Base-by-base conservation (phyloP, 1,140 invertebrate species). In the Heliconius hewitsoni region DNA sequence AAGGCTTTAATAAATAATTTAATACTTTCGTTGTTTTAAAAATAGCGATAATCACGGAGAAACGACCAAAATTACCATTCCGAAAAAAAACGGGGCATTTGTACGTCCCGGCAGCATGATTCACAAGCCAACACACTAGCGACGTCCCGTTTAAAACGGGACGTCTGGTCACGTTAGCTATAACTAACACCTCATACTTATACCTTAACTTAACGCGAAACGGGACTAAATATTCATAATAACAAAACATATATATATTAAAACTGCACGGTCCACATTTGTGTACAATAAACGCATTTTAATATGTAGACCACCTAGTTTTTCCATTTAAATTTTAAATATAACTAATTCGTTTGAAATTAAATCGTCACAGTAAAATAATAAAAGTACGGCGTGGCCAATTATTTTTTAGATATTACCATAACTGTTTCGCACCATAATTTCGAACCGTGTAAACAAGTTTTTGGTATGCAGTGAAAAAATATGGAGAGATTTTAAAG, bases 371-470 rank as follows among this genome's bases (percentile, higher is more conserved):
- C 34, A 37, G 34, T 37, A 37, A 37, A 23, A 23, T 75, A 66
- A 71, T 50, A 76, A 39, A 81, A 57, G 72, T 23, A 19, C 75
- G 72, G 18, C 66, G 46, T 57, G 46, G 13, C 37, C 52, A 42
- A 57, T 75, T 77, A 77, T 79, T 79, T 83, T 77, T 80, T 77
- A 76, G 70, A 16, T 73, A 76, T 71, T 19, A 50, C 75, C 77
- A 71, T 75, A 81, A 79, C 77, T 81, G 76, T 79, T 81, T 79
- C 78, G 77, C 77, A 55, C 79, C 57, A 52, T 77, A 75, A 77
- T 73, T 50, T 73, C 72, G 52, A 55, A 77, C 76, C 79, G 82
- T 81, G 74, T 80, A 9, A 78, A 77, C 57, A 16, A 66, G 39
- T 73, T 77, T 71, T 74, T 39, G 46, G 42, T 39, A 72, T 23